Percentiles rank a stretch among this genome's conserved stretches.
phyloP scores from a whole-genome alignment of 2,888 invertebrate species.

The Digitonthophagus gazella region DNA sequence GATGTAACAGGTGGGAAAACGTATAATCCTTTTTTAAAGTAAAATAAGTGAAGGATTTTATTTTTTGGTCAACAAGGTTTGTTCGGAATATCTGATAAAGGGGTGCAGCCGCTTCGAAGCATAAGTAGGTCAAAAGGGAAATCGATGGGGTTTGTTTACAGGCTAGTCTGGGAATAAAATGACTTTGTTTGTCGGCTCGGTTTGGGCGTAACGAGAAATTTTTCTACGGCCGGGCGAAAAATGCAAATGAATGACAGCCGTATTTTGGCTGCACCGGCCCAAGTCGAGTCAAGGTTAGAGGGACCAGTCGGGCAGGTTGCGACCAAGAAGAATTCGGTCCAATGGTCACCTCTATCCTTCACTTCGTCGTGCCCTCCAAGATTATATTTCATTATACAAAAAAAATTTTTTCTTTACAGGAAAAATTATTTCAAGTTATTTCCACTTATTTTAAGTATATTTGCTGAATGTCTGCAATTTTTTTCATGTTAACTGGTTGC shows the following conservation, averaged over 20 bases:
- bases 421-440: not conserved
- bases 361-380: not conserved
- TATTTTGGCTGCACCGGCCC: not conserved
- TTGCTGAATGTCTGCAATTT: no score
- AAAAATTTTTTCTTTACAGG: not conserved
- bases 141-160: slow-evolving; percentile 9
- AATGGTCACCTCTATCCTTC: not conserved
- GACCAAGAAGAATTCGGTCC: not conserved
- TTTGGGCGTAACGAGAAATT: no score
- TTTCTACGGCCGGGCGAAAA: no score
- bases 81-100: not conserved
- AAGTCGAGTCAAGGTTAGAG: not conserved
- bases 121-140: slow-evolving; percentile 17
- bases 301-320: not conserved
- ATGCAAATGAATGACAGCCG: not conserved
- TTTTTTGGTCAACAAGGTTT: not conserved
- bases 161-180: not conserved
- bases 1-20: slow-evolving; percentile 18
- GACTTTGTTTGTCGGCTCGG: not conserved
- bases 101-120: not conserved
- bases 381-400: not conserved
- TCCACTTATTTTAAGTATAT: no score
- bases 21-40: not conserved
- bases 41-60: not conserved
- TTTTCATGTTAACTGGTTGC: no score